Evolutionary conservation across 2,888 invertebrate genomes (phyloP), one percentile per base, ranked within the genome.

Genomic region (Ceriagrion tenellum): DNA sequence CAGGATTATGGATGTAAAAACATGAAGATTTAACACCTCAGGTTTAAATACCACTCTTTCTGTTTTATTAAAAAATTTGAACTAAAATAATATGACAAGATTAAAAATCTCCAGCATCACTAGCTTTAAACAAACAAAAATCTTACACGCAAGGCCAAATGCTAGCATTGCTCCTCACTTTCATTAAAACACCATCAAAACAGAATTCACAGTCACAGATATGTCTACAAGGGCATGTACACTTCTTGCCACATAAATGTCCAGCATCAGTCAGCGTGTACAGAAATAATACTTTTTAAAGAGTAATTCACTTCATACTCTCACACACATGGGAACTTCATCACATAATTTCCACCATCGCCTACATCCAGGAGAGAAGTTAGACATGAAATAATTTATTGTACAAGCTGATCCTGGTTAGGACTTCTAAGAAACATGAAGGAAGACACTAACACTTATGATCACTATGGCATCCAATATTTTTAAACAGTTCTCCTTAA

Each of bases 31-130:
- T 81, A 35, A 81, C 81, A 35, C 30, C 1, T 16, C 35, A 16
- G 81, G 0, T 16, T 81, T 81, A 30, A 81, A 81, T 81, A 81
- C 26, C 30, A 81, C 35, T 35, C 35, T 69, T 30, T 81, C 81
- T 59, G 35, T 81, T 89, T 89, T 89, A 89, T 63, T 63, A 69
- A 93, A 93, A 93, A 93, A 93, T 40, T 91, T 93, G 69, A 93
- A 93, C 69, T 93, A 93, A 91, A 93, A 93, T 93, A 63, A 69
- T 93, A n/a, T 93, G 93, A 93, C 93, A 93, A 93, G 93, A 93
- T 69, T 40, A 93, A 63, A 93, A 93, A 69, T n/a, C 47, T 93
- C 47, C 40, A 47, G 26, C 69, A 63, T 35, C 93, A 93, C 93
- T 47, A 93, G n/a, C 69, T 93, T 93, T 93, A 69, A 26, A 63